Evolutionary conservation across 2,888 invertebrate genomes (phyloP), one percentile per base, ranked within the genome.

Genomic region (Therioaphis trifolii): DNA sequence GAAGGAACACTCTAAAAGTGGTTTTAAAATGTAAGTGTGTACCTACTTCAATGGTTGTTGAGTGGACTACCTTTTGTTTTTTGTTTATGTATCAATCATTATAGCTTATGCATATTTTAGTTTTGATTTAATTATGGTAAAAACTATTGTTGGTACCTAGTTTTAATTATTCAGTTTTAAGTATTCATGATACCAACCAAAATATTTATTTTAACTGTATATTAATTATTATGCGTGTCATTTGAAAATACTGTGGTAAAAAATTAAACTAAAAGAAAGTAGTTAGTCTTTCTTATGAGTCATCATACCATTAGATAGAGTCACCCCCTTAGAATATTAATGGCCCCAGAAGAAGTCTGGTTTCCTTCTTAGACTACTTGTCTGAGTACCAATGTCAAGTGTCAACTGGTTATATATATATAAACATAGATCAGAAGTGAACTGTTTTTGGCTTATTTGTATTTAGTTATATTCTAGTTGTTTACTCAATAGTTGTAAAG

Each of bases 351-450:
- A 11, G 29, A 76, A 61, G 27, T 72, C 68, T n/a, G n/a, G 12
- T 72, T 69, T 58, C 29, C 71, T 61, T 46, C 24, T 14, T 27
- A 18, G 58, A 79, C 29, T 0, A 71, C 61, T 61, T 4, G 71
- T 80, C 46, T 49, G 35, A 35, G 35, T 27, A 49, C 46, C 35
- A 49, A 15, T 77, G 49, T 40, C 7, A 7, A 5, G 35, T 35
- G 35, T 24, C 46, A 72, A 80, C 80, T 71, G 61, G 71, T 80
- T 80, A n/a, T 80, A 29, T 80, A 46, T 72, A 49, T 72, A 80
- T 71, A 15, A 61, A 71, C 61, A 15, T 71, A 58, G 21, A 46
- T 71, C 15, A 29, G 71, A 66, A 72, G 27, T 61, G n/a, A 72
- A 12, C 46, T 71, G 9, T 29, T 58, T 71, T 72, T 46, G 9